Conservation (phyloP, 2,113 vertebrate species). For the Tamias sibiricus region DNA sequence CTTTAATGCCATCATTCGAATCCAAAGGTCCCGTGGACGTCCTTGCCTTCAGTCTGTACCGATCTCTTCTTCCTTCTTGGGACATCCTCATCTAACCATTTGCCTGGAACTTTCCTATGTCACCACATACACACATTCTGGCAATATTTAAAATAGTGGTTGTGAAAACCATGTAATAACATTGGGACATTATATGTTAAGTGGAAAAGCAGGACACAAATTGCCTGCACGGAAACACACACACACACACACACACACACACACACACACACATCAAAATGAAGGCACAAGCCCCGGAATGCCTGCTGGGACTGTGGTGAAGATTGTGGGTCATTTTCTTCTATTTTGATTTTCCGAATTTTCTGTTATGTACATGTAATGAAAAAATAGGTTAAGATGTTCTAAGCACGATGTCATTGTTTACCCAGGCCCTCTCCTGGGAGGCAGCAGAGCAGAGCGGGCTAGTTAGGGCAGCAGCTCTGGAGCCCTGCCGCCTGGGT, state of each 20-base stretch:
- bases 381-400: neutral
- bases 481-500: neutral
- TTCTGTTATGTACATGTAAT: neutral
- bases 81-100: neutral
- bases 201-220: slow-evolving; percentile 31
- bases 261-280: neutral
- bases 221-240: neutral
- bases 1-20: neutral
- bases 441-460: neutral
- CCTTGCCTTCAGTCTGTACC: neutral
- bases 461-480: neutral
- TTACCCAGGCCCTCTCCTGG: neutral
- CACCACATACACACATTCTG: neutral
- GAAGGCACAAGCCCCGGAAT: neutral
- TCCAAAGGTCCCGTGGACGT: neutral
- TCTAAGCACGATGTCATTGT: neutral
- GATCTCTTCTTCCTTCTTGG: neutral
- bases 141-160: neutral
- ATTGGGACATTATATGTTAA: neutral
- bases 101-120: neutral
- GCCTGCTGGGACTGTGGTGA: neutral
- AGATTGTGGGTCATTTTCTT: neutral
- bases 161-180: neutral
- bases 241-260: too few relatives aligned
- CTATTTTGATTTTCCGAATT: slow-evolving; percentile 21